These are phyloP conservation scores for Neosalanx taihuensis DNA, from an alignment of 2,797 vertebrate species.

Conservation along the genomic window DNA sequence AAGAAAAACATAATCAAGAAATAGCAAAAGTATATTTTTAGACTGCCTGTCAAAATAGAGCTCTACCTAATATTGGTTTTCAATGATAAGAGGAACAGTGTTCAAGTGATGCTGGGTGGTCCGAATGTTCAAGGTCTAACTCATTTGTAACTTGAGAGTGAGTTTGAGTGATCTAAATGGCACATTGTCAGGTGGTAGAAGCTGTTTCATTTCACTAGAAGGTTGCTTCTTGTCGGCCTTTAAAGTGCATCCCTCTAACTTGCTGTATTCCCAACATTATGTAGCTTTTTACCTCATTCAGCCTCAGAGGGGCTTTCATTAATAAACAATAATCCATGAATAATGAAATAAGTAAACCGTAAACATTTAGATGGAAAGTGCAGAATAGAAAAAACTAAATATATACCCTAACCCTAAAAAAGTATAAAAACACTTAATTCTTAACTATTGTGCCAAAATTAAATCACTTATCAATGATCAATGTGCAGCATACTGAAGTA, in stretches of 20 bases:
- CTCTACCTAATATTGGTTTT: neutral
- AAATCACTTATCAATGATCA: no score
- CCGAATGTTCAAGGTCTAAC: neutral
- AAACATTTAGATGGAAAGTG: neutral
- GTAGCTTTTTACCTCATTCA: slow-evolving; percentile 10
- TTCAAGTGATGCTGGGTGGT: neutral
- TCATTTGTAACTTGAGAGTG: neutral
- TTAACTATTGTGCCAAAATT: no score
- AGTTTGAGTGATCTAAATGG: neutral
- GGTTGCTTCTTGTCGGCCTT: neutral
- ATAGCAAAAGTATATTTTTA: neutral
- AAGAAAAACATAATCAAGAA: neutral
- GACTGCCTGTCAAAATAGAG: neutral
- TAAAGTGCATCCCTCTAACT: neutral
- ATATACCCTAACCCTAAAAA: no score
- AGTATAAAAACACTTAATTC: no score
- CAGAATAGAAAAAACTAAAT: no score
- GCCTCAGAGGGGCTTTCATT: neutral
- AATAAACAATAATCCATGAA: neutral
- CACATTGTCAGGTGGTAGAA: neutral
- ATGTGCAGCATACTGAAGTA: no score
- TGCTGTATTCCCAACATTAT: slow-evolving; percentile 11
- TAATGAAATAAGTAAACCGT: neutral
- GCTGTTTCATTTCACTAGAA: neutral
- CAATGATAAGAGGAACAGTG: neutral